Base-by-base conservation (phyloP, 2,888 invertebrate species). In the Bellardia pandia region DNA sequence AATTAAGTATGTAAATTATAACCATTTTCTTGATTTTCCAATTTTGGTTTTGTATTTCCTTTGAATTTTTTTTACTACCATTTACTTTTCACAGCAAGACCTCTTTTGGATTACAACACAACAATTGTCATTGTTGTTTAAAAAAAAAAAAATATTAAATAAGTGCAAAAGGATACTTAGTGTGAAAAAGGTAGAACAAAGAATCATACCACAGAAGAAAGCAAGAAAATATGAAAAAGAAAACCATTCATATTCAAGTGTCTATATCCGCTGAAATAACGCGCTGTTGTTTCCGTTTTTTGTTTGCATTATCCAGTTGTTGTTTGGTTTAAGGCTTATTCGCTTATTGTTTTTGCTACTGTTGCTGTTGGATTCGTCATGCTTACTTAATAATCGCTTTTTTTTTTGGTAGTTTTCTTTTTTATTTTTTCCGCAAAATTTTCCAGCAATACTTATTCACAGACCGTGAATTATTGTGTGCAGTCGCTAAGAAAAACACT, bases 261-360 rank as follows among this genome's bases (percentile, higher is more conserved):
- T 72, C 56, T 78, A 84, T 72, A 72, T 77, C 83, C 83, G 71
- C 56, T 71, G 62, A 45, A 83, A 83, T 64, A 77, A 71, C 83
- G 83, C 83, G 76, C 76, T 77, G 77, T 77, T 83, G 83, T 77
- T 84, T 72, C 72, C 77, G 77, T 66, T 77, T 84, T 42, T 37
- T 77, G 33, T 66, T 72, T 58, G 23, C 64, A 58, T 72, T 71
- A 58, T 77, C 64, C 58, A 48, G 45, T 45, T 72, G 71, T 56
- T 74, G 11, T 69, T 72, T 62, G 13, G 13, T 76, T 7, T 58
- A 16, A 75, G 71, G 16, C 51, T 42, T 23, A 23, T 23, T 45
- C 4, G 30, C 33, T 33, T 64, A 23, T 69, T 42, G 11, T 45
- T 48, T 9, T n/a, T 56, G 3, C 40, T n/a, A 42, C 42, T 42